A percentile compares a stretch with the other conserved stretches of the same genome.
phyloP scores from a whole-genome alignment of 2,113 vertebrate species.

The Poeciliopsis retropinna region DNA sequence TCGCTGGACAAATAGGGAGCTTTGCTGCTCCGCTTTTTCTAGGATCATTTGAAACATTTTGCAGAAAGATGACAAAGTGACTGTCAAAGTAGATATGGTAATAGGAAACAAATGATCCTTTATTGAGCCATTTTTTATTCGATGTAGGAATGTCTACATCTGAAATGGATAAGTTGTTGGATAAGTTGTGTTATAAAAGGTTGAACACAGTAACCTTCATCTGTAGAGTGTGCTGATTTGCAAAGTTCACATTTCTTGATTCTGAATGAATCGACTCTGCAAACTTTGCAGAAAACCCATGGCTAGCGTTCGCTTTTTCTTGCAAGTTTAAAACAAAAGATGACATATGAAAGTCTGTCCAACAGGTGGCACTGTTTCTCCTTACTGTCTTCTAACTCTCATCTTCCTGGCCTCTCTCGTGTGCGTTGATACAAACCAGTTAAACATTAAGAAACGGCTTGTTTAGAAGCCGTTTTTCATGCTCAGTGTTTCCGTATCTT shows the following conservation, averaged over 20 bases:
- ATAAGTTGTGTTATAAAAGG: neutral
- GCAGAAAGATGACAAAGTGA: neutral
- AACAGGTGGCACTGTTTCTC: constrained; percentile 72
- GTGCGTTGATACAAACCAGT: neutral
- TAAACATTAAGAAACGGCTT: neutral
- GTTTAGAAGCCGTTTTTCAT: neutral
- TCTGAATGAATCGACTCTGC: neutral
- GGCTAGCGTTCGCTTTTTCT: neutral
- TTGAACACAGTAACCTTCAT: neutral
- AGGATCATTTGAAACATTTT: no score
- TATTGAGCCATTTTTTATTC: no score
- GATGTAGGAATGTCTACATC: no score
- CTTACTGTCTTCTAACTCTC: neutral
- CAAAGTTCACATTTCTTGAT: no score
- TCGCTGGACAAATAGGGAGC: neutral
- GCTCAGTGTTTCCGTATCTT: neutral
- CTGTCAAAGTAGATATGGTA: neutral
- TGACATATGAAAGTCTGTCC: constrained; percentile 54
- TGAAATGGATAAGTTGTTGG: neutral
- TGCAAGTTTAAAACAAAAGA: neutral
- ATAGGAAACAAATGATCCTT: no score
- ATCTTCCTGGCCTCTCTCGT: neutral
- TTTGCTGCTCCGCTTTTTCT: no score
- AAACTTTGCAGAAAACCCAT: neutral
- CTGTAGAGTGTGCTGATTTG: neutral